These are phyloP conservation scores for Goniozus legneri DNA, from an alignment of 1,140 invertebrate species.

Conservation along the genomic window DNA sequence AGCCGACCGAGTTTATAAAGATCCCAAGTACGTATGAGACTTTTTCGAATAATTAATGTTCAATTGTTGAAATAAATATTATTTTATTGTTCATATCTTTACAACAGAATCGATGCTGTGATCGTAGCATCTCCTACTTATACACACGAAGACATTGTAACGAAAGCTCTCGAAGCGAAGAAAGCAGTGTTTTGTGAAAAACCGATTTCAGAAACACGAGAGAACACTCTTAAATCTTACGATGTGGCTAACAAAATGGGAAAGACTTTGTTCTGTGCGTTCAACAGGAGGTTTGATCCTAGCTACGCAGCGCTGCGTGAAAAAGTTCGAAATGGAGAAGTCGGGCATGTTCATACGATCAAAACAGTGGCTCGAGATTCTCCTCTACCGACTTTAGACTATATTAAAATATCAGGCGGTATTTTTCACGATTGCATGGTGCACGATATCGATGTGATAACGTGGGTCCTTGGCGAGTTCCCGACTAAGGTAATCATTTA, in stretches of 20 bases:
- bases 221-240: conserved; percentile 59
- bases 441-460: conserved; percentile 67
- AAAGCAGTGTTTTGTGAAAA: conserved; percentile 72
- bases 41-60: no score
- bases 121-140: conserved; percentile 61
- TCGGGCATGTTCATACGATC: conserved; percentile 63
- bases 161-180: conserved; percentile 57
- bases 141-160: conserved; percentile 62
- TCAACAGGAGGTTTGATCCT: conserved; percentile 70
- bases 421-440: conserved; percentile 72
- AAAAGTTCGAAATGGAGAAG: conserved; percentile 55
- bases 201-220: conserved; percentile 61
- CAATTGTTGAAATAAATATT: no score
- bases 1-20: conserved; percentile 53
- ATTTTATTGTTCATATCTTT: no score
- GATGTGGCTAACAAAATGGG: conserved; percentile 57
- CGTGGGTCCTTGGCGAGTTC: conserved; percentile 62
- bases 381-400: conserved; percentile 61
- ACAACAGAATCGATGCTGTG: conserved; percentile 57
- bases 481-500: conserved; percentile 48
- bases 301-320: conserved; percentile 56
- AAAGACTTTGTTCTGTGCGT: conserved; percentile 62
- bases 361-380: conserved; percentile 64
- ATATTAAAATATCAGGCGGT: conserved; percentile 65
- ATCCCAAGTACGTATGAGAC: conserved; percentile 59